Base-by-base conservation (phyloP, 2,888 invertebrate species). In the Diplolepis rosae region DNA sequence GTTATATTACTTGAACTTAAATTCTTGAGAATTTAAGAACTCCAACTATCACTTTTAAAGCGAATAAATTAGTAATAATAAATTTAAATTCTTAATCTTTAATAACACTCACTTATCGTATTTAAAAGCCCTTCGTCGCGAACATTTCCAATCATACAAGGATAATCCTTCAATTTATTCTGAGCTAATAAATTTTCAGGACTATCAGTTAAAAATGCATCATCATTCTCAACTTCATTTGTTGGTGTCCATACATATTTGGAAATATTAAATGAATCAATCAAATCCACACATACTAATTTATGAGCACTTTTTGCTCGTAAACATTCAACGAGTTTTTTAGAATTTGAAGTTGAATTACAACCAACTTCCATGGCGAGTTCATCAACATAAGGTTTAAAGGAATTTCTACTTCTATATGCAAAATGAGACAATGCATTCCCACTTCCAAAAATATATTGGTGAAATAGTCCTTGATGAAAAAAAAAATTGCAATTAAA, bases 371-470 rank as follows among this genome's bases (percentile, higher is more conserved):
- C 88, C 79, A 91, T 86, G 0, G 92, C 94, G 24, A 95, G 83
- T 50, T 91, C 91, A 68, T 89, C 90, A 0, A 94, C 92, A 67
- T 93, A 91, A 42, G 89, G 87, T 5, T 90, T 88, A 0, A 92
- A 91, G 71, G 92, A 90, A 6, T 92, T 92, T 2, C 92, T 91
- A 61, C 90, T 90, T 0, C 92, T 90, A 0, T 93, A 90, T 0
- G 92, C 92, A 94, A 94, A 94, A 0, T 93, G 92, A 75, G 92
- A 92, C 48, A 93, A 89, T 0, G 93, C 92, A 0, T 93, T 93
- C 0, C 95, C 95, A 66, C 95, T 95, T 83, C 95, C 93, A 0
- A 94, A 92, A 72, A 95, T 95, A 1, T 91, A 94, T 71, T 92
- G 92, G 77, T 94, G 93, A 77, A 95, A 93, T 13, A 94, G 84